Evolutionary conservation across 2,113 vertebrate genomes (phyloP).

Genomic region (Hyla sarda): DNA sequence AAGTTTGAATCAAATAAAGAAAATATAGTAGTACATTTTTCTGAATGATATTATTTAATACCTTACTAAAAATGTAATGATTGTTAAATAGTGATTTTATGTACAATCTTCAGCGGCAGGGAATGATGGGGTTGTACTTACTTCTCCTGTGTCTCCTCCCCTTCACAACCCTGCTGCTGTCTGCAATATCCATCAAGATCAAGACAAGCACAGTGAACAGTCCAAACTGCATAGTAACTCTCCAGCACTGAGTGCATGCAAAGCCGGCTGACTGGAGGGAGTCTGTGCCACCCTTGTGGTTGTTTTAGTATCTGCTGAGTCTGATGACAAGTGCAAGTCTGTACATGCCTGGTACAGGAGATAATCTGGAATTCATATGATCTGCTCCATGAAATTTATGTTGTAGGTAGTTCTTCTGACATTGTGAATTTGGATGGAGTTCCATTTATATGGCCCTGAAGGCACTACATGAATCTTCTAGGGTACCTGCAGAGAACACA

Average conservation of each 20-base stretch:
- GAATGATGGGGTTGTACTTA: constrained; percentile 73
- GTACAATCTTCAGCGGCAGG: too few species aligned
- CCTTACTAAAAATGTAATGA: neutral
- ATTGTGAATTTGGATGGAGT: constrained; percentile 72
- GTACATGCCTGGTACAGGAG: constrained; percentile 69
- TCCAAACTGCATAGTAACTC: constrained; percentile 97
- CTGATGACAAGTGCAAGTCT: constrained; percentile 76
- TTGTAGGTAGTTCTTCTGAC: constrained; percentile 73
- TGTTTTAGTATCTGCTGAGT: constrained; percentile 63
- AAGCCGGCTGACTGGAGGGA: constrained; percentile 77
- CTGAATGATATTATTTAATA: too few species aligned
- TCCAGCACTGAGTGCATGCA: constrained; percentile 78
- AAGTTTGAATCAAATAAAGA: too few species aligned
- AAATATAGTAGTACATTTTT: too few species aligned
- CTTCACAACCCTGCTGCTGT: constrained; percentile 83
- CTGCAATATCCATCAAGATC: constrained; percentile 85
- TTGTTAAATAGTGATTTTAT: neutral
- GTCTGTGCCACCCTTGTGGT: constrained; percentile 67
- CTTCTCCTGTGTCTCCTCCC: constrained; percentile 92
- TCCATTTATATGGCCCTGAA: constrained; percentile 64
- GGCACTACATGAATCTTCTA: constrained; percentile 60
- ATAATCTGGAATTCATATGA: constrained; percentile 72
- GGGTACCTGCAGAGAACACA: constrained; percentile 21
- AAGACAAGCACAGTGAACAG: constrained; percentile 90
- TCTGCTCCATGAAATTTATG: constrained; percentile 65